These are phyloP conservation scores for Lateolabrax maculatus DNA, from an alignment of 2,797 vertebrate genomes.

Conservation along the genomic window DNA sequence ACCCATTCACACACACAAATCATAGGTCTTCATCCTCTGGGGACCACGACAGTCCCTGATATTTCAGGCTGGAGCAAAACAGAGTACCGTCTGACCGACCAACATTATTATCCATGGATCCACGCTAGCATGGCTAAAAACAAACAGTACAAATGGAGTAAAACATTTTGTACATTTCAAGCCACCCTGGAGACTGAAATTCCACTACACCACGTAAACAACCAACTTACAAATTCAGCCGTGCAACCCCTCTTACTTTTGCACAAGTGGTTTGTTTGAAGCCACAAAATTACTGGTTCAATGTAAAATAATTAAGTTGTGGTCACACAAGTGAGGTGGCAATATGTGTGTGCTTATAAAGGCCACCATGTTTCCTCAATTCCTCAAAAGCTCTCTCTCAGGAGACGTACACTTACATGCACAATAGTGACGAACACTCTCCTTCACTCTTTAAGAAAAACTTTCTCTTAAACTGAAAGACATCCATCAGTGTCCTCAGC, in stretches of 20 bases:
- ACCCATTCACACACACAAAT: no score
- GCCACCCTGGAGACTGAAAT: background rate
- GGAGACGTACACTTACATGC: background rate
- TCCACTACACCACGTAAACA: background rate
- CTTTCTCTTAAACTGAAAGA: constrained; percentile 6
- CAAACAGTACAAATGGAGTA: no score
- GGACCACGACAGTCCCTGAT: no score
- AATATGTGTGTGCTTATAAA: background rate
- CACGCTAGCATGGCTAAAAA: no score
- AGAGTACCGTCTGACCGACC: no score
- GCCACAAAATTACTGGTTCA: background rate
- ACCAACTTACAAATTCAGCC: background rate
- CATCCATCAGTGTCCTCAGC: constrained; percentile 32
- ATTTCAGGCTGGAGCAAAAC: no score
- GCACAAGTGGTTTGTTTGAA: no score
- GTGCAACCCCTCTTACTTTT: background rate
- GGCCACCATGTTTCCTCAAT: background rate
- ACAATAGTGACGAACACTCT: background rate
- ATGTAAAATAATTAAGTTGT: background rate
- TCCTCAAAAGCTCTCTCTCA: background rate
- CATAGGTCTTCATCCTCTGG: no score
- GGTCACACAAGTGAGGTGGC: background rate
- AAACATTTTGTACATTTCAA: background rate
- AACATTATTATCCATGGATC: no score
- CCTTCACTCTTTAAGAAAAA: background rate